phyloP scores from a whole-genome alignment of 2,888 invertebrate species.

The Idaea biselata region DNA sequence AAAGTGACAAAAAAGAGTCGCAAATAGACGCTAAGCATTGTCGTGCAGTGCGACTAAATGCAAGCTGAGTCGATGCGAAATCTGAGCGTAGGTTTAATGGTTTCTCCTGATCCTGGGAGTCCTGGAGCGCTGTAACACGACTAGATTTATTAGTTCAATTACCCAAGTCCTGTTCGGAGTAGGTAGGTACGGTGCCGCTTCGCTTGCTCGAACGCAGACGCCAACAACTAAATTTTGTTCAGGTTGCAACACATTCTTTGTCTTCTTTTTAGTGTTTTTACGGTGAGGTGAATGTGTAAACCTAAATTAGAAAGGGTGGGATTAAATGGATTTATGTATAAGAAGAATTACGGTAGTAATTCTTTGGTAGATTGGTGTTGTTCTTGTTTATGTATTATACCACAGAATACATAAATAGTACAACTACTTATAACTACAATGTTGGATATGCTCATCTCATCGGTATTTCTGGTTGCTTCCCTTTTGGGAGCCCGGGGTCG shows the following conservation, averaged over 20 bases:
- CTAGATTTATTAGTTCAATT: slow-evolving; percentile 80
- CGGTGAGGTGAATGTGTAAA: slow-evolving; percentile 34
- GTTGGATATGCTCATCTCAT: too few species aligned
- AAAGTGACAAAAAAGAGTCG: not conserved
- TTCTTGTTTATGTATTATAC: too few species aligned
- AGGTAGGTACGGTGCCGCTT: slow-evolving; percentile 34
- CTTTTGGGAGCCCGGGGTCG: too few species aligned
- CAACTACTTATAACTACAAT: too few species aligned
- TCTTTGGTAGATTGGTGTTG: not conserved
- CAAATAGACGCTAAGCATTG: not conserved
- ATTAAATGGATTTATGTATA: slow-evolving; percentile 10
- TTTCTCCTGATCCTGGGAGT: slow-evolving; percentile 65
- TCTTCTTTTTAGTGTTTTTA: slow-evolving; percentile 40
- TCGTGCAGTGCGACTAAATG: slow-evolving; percentile 43
- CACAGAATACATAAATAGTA: too few species aligned
- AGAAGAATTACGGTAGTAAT: not conserved
- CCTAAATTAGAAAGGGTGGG: slow-evolving; percentile 31
- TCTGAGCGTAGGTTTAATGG: slow-evolving; percentile 67
- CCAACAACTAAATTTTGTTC: slow-evolving; percentile 67
- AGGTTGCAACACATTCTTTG: slow-evolving; percentile 42
- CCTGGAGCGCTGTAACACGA: slow-evolving; percentile 62
- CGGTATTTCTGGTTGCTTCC: too few species aligned
- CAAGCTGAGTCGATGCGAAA: slow-evolving; percentile 48
- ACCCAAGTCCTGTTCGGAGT: slow-evolving; percentile 63
- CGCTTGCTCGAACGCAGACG: slow-evolving; percentile 68